Conservation (phyloP, 2,113 vertebrate species). For the Alligator sinensis region DNA sequence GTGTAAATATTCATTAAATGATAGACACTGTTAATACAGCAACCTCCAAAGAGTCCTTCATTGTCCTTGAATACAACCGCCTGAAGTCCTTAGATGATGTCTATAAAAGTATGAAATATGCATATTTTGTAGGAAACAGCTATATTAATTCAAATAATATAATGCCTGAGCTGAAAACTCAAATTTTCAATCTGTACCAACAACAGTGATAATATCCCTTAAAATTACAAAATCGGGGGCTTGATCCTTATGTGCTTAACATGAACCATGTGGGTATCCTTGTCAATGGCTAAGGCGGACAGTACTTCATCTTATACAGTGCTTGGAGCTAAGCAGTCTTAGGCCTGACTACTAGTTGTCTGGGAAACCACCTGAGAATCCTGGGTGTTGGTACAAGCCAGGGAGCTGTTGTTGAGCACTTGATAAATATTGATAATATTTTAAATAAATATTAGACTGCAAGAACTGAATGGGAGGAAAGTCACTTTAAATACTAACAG, state of each 20-base stretch:
- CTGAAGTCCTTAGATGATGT: rapidly evolving
- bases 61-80: not conserved
- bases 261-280: not conserved
- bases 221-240: not conserved
- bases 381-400: not conserved
- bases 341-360: rapidly evolving
- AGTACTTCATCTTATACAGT: rapidly evolving
- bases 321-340: not conserved
- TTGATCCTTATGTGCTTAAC: not conserved
- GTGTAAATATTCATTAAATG: rapidly evolving
- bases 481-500: rapidly evolving
- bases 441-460: no score
- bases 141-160: not conserved
- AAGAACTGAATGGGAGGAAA: no score
- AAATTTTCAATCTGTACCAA: not conserved
- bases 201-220: rapidly evolving
- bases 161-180: not conserved
- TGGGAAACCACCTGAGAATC: slow-evolving; percentile 26
- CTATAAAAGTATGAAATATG: not conserved
- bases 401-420: rapidly evolving
- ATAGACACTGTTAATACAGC: not conserved
- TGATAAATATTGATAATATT: not conserved
- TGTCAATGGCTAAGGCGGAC: rapidly evolving
- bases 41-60: not conserved
- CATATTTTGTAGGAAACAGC: not conserved